Percentiles rank a stretch among this genome's conserved stretches.
These are phyloP conservation scores for Falcunculus frontatus DNA, from an alignment of 2,113 vertebrate species.

Conservation along the genomic window DNA sequence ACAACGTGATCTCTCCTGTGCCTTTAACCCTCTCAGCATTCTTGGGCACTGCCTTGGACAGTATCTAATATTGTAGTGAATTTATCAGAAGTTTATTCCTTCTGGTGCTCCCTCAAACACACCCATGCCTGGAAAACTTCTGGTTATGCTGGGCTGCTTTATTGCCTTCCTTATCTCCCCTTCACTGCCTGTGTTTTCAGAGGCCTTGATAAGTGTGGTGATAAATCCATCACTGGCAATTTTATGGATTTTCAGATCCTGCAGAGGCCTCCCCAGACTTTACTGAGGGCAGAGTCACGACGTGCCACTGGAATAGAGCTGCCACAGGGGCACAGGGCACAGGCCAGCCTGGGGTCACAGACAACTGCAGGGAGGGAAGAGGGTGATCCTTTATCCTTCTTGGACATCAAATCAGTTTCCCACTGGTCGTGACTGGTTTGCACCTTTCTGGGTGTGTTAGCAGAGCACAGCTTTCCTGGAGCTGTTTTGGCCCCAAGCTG, in stretches of 20 bases:
- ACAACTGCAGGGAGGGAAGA: neutral
- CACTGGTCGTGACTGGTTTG: neutral
- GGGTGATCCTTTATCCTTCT: neutral
- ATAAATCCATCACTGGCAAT: neutral
- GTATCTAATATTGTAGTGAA: neutral
- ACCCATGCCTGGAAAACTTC: neutral
- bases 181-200: neutral
- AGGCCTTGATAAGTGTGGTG: neutral
- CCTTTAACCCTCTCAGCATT: neutral
- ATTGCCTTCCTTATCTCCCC: neutral
- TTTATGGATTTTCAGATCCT: neutral
- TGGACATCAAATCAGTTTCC: neutral
- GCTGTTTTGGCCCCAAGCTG: neutral
- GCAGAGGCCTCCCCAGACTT: neutral
- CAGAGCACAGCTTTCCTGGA: neutral
- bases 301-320: neutral
- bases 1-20: neutral
- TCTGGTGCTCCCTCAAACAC: neutral
- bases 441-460: neutral
- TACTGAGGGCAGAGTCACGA: neutral
- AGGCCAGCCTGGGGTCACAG: neutral
- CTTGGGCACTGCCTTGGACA: neutral
- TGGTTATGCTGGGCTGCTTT: neutral
- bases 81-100: neutral
- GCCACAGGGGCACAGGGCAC: neutral